Evolutionary conservation across 2,888 invertebrate genomes (phyloP), one percentile per base, ranked within the genome.

Genomic region (Cheilosia grossa): DNA sequence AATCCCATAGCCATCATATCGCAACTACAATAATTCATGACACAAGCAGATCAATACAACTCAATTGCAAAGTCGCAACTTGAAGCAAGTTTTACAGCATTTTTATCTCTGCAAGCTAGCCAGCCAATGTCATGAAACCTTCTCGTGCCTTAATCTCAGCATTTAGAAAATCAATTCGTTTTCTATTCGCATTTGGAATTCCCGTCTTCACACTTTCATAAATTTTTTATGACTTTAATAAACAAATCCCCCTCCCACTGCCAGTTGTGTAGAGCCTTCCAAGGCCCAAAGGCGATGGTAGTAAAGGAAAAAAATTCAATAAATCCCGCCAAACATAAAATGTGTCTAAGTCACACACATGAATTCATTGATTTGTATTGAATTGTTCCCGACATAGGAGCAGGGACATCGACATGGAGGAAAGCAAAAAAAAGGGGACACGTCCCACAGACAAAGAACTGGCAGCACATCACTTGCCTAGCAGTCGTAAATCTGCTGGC

Each of bases 301-400:
- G 9, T 7, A 24, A 24, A 10, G 13, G 49, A 54, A 56, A 73
- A 73, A 72, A 79, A 73, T 63, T 70, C 80, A 80, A 80, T 85
- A 85, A 85, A 81, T 85, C 61, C 44, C 40, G 27, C 42, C 59
- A 75, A 75, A 80, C 24, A 70, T 75, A 85, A 80, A 75, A 80
- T 75, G 80, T 66, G 70, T 61, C 79, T 70, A 53, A 80, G 64
- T 81, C 80, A 40, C 59, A 74, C 66, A 63, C 66, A 80, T 75
- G 75, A 70, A 80, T 85, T 80, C 81, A 85, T 85, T 81, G 83
- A 85, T 85, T 81, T 75, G 70, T 75, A 80, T 80, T 75, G 83
- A 81, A 85, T 80, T 53, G 75, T 67, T 56, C 75, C 27, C 80
- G 47, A 27, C 58, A 64, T 47, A 13, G 63, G 42, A 69, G 37